Evolutionary conservation across 2,797 vertebrate species (phyloP), one percentile per base, ranked within the genome.

Genomic region (Mus spretus): DNA sequence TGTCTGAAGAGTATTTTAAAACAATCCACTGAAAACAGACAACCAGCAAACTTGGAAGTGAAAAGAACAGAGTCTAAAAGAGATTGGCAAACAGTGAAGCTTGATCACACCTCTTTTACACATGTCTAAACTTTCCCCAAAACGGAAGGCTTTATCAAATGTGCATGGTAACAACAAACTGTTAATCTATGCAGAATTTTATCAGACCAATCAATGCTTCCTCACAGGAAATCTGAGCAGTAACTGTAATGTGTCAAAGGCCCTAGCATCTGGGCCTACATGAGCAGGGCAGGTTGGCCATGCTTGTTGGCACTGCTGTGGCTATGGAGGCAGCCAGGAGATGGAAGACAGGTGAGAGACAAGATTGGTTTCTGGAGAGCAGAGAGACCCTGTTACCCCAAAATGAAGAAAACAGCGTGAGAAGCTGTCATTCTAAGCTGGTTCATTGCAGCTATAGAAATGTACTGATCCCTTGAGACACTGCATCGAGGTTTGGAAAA

Each of bases 241-340:
- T 0, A 7, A 63, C 34, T 79, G 7, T 8, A 67, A 57, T 9
- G 11, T 1, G 10, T 7, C 26, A 17, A 86, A 85, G 4, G 0
- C 0, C 0, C 0, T 10, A 3, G 19, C 8, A 1, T 37, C 37
- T 77, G 90, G 50, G 82, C 31, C 34, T 34, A 34, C 9, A 12
- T 0, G 15, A 26, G 8, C 2, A 0, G 6, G 1, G 8, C 79
- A 75, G 1, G 3, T 12, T 19, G 59, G 55, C 28, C 31, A 22
- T 85, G 44, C 28, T 44, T 37, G 15, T 86, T 13, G 0, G 0
- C 12, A 44, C 12, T 44, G 1, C 26, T 7, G 44, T 24, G 24
- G 0, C 17, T 3, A 0, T 11, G 11, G 12, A 12, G 24, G 9
- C 0, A 40, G 5, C 3, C 0, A 5, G 72, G 0, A 3, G 37